phyloP scores from a whole-genome alignment of 1,140 invertebrate genomes.

The Ips nitidus region DNA sequence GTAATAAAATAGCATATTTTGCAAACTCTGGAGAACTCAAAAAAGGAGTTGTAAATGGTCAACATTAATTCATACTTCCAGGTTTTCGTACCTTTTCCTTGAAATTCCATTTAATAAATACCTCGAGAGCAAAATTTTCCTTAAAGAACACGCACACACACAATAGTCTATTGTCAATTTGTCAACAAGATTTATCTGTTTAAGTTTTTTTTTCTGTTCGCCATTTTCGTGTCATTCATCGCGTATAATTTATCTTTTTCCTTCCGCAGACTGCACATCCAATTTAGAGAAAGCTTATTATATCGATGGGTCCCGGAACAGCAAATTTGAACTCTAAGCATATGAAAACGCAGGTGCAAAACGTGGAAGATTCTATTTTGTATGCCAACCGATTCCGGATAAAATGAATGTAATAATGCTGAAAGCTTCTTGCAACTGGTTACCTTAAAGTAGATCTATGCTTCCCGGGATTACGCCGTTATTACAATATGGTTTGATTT shows the following conservation, averaged over 20 bases:
- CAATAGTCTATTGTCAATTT: constrained; percentile 35
- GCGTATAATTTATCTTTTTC: constrained; percentile 36
- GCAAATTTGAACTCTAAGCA: constrained; percentile 31
- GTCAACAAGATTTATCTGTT: constrained; percentile 37
- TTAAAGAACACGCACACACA: constrained; percentile 13
- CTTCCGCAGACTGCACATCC: constrained; percentile 33
- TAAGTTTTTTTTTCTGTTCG: constrained; percentile 26
- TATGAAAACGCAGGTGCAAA: constrained; percentile 38
- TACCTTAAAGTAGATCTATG: not conserved
- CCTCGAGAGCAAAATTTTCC: constrained; percentile 6
- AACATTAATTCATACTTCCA: no score
- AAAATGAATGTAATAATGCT: constrained; percentile 35
- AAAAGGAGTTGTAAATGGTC: no score
- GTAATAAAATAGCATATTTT: no score
- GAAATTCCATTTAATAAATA: constrained; percentile 25
- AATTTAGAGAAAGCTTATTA: constrained; percentile 36
- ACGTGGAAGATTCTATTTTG: constrained; percentile 34
- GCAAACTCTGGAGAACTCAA: no score
- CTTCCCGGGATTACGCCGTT: no score
- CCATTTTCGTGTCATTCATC: constrained; percentile 22
- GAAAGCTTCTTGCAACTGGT: constrained; percentile 25
- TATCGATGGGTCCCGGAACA: constrained; percentile 28
- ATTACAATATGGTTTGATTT: no score
- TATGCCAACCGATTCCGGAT: constrained; percentile 24
- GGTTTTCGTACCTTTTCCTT: not conserved